Base-by-base conservation (phyloP, 2,888 invertebrate species). In the Nymphalis urticae region DNA sequence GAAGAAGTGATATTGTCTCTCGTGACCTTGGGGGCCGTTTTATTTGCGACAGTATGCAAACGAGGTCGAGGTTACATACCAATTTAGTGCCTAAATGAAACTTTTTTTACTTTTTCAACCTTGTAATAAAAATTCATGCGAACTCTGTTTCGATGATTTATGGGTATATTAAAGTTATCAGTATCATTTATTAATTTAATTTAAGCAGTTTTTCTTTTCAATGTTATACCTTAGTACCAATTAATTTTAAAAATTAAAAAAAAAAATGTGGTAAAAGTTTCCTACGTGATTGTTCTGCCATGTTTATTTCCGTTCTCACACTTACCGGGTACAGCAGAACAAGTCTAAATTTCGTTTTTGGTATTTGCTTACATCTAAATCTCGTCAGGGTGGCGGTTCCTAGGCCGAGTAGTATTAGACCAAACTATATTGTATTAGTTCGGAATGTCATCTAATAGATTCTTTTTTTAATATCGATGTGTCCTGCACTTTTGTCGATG, bases 291-390 rank as follows among this genome's bases (percentile, higher is more conserved):
- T 82, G 89, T 90, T 92, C 91, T 92, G 92, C 89, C 83, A 83
- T 83, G 84, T 83, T 77, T 85, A 77, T 80, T 80, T 77, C 73
- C 70, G 71, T 77, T 69, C 72, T 72, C 82, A 81, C 80, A 79
- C 81, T 79, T 77, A 83, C 83, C 85, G 87, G 85, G 85, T 82
- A 80, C 82, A 79, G 90, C 91, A 92, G 92, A 93, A 92, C 91
- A 88, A 88, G 93, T 93, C 93, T 93, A 93, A 93, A 93, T 92
- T 91, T 93, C 93, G 87, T 93, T 93, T 93, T 93, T 93, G 92
- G 82, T 92, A 91, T 92, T 92, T 92, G 92, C 92, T 92, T 91
- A 82, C 82, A 77, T 78, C 77, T 78, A 83, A 86, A 76, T 85
- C 81, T 87, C 86, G 83, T 86, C 88, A 89, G 89, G 92, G 92